phyloP scores from a whole-genome alignment of 2,797 vertebrate genomes.

The Enteromius unitaeniatus region DNA sequence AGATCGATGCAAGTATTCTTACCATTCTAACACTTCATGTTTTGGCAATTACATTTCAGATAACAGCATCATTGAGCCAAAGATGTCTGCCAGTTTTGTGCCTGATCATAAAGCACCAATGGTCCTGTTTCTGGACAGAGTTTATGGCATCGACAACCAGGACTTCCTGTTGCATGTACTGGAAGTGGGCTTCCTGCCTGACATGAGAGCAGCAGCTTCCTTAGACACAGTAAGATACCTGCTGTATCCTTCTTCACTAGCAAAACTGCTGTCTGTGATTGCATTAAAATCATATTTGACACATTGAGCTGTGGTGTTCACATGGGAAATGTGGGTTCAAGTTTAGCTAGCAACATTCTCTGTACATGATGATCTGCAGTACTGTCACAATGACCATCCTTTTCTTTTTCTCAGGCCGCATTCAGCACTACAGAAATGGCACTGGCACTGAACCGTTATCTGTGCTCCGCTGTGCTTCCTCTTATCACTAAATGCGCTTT shows the following conservation, averaged over 20 bases:
- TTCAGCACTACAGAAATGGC: constrained; percentile 98
- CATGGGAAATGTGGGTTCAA: background rate
- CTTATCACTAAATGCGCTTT: constrained; percentile 96
- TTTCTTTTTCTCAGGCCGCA: constrained; percentile 75
- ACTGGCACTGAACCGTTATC: constrained; percentile 92
- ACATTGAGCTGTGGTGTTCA: background rate
- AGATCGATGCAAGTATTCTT: background rate
- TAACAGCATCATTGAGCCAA: constrained; percentile 89
- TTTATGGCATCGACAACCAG: constrained; percentile 94
- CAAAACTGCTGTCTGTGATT: background rate
- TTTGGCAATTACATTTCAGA: constrained; percentile 72
- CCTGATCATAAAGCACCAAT: constrained; percentile 95
- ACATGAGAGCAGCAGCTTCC: constrained; percentile 94
- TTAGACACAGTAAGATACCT: constrained; percentile 87
- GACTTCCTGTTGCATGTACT: constrained; percentile 92
- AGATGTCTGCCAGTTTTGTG: constrained; percentile 95
- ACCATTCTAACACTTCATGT: background rate
- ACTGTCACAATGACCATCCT: background rate
- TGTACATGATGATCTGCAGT: background rate
- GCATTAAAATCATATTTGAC: background rate
- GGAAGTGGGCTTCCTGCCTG: constrained; percentile 93
- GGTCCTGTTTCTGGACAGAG: constrained; percentile 95
- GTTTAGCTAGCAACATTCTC: background rate
- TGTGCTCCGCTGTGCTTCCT: constrained; percentile 90
- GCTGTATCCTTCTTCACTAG: background rate